Evolutionary conservation across 2,888 invertebrate species (phyloP), one percentile per base, ranked within the genome.

Genomic region (Chrysotoxum bicinctum): DNA sequence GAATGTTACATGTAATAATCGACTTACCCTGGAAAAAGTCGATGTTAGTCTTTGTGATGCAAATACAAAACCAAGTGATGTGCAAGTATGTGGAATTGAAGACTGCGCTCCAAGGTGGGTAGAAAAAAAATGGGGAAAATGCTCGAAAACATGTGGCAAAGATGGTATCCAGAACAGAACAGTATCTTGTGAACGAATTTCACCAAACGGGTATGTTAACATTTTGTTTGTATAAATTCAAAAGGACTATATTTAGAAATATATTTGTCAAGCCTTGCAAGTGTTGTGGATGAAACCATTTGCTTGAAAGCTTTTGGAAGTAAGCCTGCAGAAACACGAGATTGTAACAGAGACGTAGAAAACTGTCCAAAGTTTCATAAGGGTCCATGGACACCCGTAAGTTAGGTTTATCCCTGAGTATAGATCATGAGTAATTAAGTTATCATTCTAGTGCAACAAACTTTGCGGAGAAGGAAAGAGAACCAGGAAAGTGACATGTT

Each of bases 401-500:
- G 94, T 91, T 54, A 2, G 19, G 12, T 35, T 40, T 10, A 37
- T 37, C n/a, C n/a, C n/a, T 12, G 12, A 1, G 19, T 3, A 56
- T 30, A 54, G 6, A 5, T n/a, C 4, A 21, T 21, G 12, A 26
- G 1, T 21, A 1, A 14, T 21, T 50, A 45, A 48, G 6, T 58
- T 54, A 48, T 9, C 54, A 5, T 76, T 85, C 4, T 89, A 97
- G 96, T 98, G 98, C 89, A 95, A 97, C 91, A 95, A 95, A 90
- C 93, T 98, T n/a, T 99, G 98, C 90, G 99, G 97, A 0, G 95
- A 96, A 88, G 99, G 99, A 1, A 95, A 94, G 87, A 95, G 97
- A 92, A 95, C 93, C 0, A 94, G 99, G 32, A 94, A 94, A 88
- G 96, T 98, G 0, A 94, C 95, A 1, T 99, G 99, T 91, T 96